A percentile compares a stretch with the other conserved stretches of the same genome.
Evolutionary conservation across 2,888 invertebrate genomes (phyloP).

Genomic region (Ommatoiulus sabulosus): DNA sequence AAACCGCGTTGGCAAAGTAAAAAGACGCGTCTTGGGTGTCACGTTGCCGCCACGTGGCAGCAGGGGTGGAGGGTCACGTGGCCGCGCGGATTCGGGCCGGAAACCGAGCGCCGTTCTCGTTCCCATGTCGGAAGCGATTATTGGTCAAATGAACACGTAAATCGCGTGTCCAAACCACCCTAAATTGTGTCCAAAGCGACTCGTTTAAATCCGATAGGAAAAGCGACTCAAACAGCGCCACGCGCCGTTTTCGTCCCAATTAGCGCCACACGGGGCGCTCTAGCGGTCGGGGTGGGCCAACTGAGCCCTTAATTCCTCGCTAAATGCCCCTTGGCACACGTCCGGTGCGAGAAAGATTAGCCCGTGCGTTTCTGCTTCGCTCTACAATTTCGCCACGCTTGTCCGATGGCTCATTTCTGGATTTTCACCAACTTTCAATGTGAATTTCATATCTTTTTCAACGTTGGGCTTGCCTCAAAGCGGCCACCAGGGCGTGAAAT

Average conservation of each 20-base stretch:
- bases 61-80: not conserved
- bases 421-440: slow-evolving; percentile 10
- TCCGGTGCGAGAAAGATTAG: slow-evolving; percentile 28
- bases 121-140: slow-evolving; percentile 34
- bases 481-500: not conserved
- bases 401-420: not conserved
- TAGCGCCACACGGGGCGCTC: not conserved
- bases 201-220: slow-evolving; percentile 22
- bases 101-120: not conserved
- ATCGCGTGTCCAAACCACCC: slow-evolving; percentile 26
- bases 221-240: not conserved
- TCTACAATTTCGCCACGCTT: not conserved
- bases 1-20: not conserved
- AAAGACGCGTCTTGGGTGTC: slow-evolving; percentile 28
- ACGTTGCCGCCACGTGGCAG: not conserved
- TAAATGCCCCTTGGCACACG: not conserved
- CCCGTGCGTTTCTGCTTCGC: slow-evolving; percentile 1
- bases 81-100: not conserved
- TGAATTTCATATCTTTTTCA: not conserved
- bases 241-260: slow-evolving; percentile 25
- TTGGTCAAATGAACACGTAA: slow-evolving; percentile 28
- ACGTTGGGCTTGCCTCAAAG: not conserved
- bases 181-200: too few species aligned
- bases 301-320: not conserved
- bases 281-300: slow-evolving; percentile 4